Evolutionary conservation across 2,888 invertebrate genomes (phyloP).

Genomic region (Chrysodeixis includens): DNA sequence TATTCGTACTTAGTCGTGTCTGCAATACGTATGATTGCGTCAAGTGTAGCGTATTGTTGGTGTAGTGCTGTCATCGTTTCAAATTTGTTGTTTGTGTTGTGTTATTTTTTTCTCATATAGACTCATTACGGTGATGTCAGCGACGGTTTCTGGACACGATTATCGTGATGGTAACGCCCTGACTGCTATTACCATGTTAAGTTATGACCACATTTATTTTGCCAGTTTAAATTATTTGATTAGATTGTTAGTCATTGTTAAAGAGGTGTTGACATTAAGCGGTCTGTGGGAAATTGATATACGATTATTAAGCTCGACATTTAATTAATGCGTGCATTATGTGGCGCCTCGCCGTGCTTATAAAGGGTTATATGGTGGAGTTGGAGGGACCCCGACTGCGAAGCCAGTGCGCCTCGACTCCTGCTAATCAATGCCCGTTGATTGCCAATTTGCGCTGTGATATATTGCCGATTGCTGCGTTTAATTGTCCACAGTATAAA

Average conservation of each 20-base stretch:
- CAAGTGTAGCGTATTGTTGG: conserved; percentile 74
- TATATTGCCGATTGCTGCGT: conserved; percentile 73
- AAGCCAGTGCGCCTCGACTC: conserved; percentile 58
- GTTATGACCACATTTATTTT: conserved; percentile 81
- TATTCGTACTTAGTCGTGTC: conserved; percentile 61
- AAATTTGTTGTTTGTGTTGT: conserved; percentile 74
- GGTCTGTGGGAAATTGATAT: conserved; percentile 80
- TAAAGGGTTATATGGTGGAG: conserved; percentile 37
- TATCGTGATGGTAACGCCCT: conserved; percentile 81
- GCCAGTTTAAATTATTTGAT: conserved; percentile 73
- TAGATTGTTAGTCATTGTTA: conserved; percentile 75
- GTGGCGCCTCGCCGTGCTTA: conserved; percentile 64
- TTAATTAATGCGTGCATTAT: conserved; percentile 73
- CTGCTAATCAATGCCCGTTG: conserved; percentile 77
- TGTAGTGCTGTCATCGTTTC: conserved; percentile 80
- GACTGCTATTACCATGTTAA: conserved; percentile 77
- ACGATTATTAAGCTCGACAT: conserved; percentile 78
- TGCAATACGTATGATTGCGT: conserved; percentile 76
- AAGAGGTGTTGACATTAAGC: conserved; percentile 75
- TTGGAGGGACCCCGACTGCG: conserved; percentile 55
- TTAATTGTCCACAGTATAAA: conserved; percentile 63
- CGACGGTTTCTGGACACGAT: conserved; percentile 80
- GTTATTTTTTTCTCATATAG: conserved; percentile 75
- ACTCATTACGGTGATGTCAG: conserved; percentile 83
- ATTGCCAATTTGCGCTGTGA: conserved; percentile 83